These are phyloP conservation scores for Lepidocolaptes lacrymiger DNA, from an alignment of 2,797 vertebrate species.

Conservation along the genomic window DNA sequence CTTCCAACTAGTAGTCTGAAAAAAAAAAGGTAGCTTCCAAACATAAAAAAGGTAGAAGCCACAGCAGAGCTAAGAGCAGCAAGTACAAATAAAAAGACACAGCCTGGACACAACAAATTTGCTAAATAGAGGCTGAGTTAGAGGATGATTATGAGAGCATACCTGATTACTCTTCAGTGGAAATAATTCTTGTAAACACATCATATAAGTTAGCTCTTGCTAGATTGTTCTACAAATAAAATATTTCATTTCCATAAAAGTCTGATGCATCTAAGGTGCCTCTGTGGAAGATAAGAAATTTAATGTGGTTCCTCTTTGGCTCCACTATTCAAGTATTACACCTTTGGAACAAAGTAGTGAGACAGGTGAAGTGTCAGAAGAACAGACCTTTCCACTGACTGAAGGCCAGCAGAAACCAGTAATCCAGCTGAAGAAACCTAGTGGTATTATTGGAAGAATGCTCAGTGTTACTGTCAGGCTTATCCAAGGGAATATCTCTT, in stretches of 20 bases:
- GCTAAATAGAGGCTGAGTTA: neutral
- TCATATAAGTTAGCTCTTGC: neutral
- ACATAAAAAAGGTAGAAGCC: slow-evolving; percentile 6
- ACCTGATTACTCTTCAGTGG: neutral
- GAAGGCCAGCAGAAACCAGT: neutral
- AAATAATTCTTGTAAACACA: neutral
- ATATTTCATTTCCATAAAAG: neutral
- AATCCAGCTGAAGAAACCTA: neutral
- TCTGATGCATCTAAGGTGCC: neutral
- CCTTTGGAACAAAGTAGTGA: neutral
- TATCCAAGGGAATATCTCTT: neutral
- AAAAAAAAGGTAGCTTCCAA: slow-evolving; percentile 12
- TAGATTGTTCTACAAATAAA: neutral
- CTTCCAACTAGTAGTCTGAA: neutral
- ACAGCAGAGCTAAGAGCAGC: slow-evolving; percentile 1
- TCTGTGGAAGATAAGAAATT: neutral
- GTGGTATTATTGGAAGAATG: neutral
- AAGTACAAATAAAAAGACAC: neutral
- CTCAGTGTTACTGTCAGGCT: neutral
- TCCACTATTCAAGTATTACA: neutral
- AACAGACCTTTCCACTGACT: neutral
- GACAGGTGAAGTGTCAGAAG: neutral
- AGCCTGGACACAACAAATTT: neutral
- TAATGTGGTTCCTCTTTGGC: neutral
- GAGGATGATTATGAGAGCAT: neutral